Percentiles rank a stretch among this genome's conserved stretches.
Evolutionary conservation across 1,140 invertebrate genomes (phyloP).

Genomic region (Leptinotarsa undecemlineata): DNA sequence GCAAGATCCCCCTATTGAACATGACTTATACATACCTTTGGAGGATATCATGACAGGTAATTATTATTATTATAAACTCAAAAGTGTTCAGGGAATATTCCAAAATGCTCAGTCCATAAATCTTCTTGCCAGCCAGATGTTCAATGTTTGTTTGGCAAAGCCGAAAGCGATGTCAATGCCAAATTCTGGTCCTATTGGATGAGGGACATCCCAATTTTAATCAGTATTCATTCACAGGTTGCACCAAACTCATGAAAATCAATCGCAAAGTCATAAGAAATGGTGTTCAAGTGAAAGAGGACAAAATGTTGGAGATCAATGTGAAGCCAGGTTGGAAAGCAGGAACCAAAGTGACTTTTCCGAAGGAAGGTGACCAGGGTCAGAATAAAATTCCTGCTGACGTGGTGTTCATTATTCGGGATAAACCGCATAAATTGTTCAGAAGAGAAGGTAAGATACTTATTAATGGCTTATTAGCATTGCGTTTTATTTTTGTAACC

Average conservation of each 20-base stretch:
- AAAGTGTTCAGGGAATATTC: too few species aligned
- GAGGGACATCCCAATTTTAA: too few species aligned
- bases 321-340: conserved; percentile 96
- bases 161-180: too few species aligned
- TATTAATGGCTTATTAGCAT: too few species aligned
- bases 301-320: conserved; percentile 89
- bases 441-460: conserved; percentile 72
- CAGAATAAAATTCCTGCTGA: conserved; percentile 89
- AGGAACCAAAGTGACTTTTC: conserved; percentile 93
- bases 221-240: conserved; percentile 58
- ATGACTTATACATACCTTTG: conserved; percentile 83
- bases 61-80: too few species aligned
- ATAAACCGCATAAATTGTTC: conserved; percentile 86
- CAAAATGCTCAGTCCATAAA: too few species aligned
- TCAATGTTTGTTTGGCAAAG: too few species aligned
- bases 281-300: conserved; percentile 71
- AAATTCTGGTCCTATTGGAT: too few species aligned
- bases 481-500: too few species aligned
- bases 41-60: conserved; percentile 78
- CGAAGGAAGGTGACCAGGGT: conserved; percentile 88
- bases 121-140: too few species aligned
- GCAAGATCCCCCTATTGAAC: conserved; percentile 84
- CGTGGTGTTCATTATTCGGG: conserved; percentile 93
- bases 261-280: conserved; percentile 76
- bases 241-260: conserved; percentile 95